Evolutionary conservation across 2,888 invertebrate species (phyloP).

Genomic region (Cyclophora punctaria): DNA sequence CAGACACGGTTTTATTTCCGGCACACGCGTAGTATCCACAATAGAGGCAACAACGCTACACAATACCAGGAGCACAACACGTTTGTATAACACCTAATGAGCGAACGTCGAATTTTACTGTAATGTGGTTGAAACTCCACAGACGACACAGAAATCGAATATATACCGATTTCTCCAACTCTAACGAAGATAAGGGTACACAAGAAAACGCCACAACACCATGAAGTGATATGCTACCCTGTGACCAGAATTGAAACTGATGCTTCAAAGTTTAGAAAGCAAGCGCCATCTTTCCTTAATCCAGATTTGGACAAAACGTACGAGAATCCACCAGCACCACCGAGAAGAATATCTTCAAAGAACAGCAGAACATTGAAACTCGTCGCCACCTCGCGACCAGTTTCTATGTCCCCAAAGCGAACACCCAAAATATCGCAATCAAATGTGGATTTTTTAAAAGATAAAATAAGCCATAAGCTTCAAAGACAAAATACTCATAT

Average conservation of each 20-base stretch:
- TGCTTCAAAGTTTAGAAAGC: constrained; percentile 72
- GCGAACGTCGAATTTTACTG: constrained; percentile 22
- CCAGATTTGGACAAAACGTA: constrained; percentile 41
- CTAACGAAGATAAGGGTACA: constrained; percentile 86
- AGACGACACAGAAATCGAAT: constrained; percentile 87
- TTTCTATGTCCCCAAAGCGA: constrained; percentile 48
- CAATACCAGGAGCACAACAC: constrained; percentile 57
- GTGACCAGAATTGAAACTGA: constrained; percentile 53
- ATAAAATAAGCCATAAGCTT: constrained; percentile 77
- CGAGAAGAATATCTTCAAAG: constrained; percentile 83
- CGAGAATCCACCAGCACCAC: constrained; percentile 80
- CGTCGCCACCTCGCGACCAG: constrained; percentile 71
- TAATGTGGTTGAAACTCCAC: constrained; percentile 70
- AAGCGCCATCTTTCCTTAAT: constrained; percentile 72
- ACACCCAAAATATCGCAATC: constrained; percentile 46
- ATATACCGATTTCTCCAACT: constrained; percentile 87
- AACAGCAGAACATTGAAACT: constrained; percentile 81
- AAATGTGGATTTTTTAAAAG: constrained; percentile 77
- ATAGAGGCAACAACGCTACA: constrained; percentile 44
- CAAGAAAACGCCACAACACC: constrained; percentile 72
- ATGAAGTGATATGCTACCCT: constrained; percentile 79
- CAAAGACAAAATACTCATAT: constrained; percentile 66
- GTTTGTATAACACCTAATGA: constrained; percentile 56
- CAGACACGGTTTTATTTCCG: constrained; percentile 24
- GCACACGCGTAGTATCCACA: constrained; percentile 47